Base-by-base conservation (phyloP, 2,113 vertebrate species). In the Oryzias melastigma region DNA sequence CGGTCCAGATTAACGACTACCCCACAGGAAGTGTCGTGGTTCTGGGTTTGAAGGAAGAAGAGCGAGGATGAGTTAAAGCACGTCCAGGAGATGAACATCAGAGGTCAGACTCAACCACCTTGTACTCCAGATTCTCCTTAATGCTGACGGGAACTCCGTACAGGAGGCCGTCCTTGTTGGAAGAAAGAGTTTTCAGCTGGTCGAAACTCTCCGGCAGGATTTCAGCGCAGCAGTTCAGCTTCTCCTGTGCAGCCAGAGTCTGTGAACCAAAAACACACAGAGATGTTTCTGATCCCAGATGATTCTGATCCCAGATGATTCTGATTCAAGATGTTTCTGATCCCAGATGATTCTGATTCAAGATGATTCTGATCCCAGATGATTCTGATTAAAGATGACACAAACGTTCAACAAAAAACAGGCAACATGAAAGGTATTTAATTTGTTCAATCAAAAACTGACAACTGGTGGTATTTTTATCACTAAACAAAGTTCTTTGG, bases 61-160 rank as follows among this genome's bases (percentile, higher is more conserved):
- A 45, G 5, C 29, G 18, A 1, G 19, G 5, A 16, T 2, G 7
- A 35, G 29, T 35, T 2, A 8, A 8, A 35, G 29, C 29, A 35
- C 2, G 7, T 8, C 29, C 29, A 35, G 29, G 6, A 7, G 35
- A 35, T 12, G 35, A 35, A 10, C 10, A 35, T 35, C 35, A 12
- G 35, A 35, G 35, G 35, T 35, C 35, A 12, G 35, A 8, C 35
- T 10, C 6, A 45, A 29, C 13, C 63, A 96, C 96, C 94, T 95
- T 92, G 80, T 80, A 93, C 19, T 54, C 46, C 42, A 92, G 8
- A 49, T 94, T 94, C 16, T 98, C 95, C 84, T 98, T 98, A 67
- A 97, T 87, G 82, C 95, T 98, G 68, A 97, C 58, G 0, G 95
- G 95, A 69, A 98, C 79, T 0, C 95, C 95, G 5, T 93, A 95